A percentile compares a stretch with the other conserved stretches of the same genome.
Evolutionary conservation across 2,888 invertebrate genomes (phyloP).

Genomic region (Auanema freiburgensis): DNA sequence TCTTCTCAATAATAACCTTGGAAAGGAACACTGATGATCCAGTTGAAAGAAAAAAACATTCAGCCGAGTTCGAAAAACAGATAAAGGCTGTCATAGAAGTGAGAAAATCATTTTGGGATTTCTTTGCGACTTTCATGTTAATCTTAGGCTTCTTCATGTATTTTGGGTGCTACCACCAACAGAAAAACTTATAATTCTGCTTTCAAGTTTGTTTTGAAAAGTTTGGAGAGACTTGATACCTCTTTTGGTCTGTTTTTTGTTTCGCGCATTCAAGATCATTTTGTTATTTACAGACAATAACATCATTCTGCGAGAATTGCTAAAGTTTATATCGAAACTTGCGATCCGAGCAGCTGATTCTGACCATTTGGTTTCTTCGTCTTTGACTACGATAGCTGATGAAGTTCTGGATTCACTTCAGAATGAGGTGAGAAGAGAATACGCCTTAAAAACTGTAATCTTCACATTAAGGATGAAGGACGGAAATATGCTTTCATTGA

Average conservation of each 20-base stretch:
- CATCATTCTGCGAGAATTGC: conserved; percentile 15
- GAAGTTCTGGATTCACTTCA: conserved; percentile 12
- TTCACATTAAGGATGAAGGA: conserved; percentile 10
- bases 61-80: conserved; percentile 18
- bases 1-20: conserved; percentile 1
- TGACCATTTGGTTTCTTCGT: neutral
- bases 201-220: conserved; percentile 14
- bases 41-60: conserved; percentile 7
- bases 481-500: conserved; percentile 12
- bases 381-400: conserved; percentile 6
- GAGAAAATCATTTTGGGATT: neutral
- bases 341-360: conserved; percentile 6
- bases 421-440: conserved; percentile 9
- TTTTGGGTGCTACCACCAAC: conserved; percentile 2
- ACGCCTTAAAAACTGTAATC: too few relatives aligned
- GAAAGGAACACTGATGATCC: conserved; percentile 7
- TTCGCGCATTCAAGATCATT: neutral
- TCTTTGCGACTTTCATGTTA: neutral
- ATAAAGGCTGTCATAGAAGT: conserved; percentile 19
- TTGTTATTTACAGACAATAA: conserved; percentile 15
- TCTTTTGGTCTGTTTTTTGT: conserved; percentile 7
- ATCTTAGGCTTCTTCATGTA: neutral
- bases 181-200: neutral
- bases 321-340: conserved; percentile 9
- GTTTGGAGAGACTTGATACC: neutral